phyloP scores from a whole-genome alignment of 2,888 invertebrate species.

The Ctena decussata region DNA sequence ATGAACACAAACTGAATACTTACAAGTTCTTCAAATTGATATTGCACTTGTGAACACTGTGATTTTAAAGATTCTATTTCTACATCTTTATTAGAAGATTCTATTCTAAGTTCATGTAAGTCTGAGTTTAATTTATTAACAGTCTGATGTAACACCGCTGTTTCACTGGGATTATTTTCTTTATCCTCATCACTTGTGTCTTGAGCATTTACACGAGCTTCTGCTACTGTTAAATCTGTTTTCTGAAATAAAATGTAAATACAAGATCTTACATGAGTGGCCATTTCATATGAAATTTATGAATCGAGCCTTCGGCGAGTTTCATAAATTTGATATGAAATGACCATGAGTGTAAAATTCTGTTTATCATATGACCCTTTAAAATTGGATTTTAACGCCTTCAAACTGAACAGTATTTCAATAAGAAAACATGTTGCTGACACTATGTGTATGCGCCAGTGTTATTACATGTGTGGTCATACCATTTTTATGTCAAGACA shows the following conservation, averaged over 20 bases:
- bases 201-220: constrained; percentile 70
- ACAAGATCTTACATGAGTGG: no score
- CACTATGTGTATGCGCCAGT: no score
- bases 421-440: no score
- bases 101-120: constrained; percentile 70
- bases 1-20: constrained; percentile 56
- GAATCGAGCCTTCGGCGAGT: no score
- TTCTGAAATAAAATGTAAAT: constrained; percentile 71
- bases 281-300: no score
- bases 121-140: constrained; percentile 77
- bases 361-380: no score
- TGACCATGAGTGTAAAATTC: no score
- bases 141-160: constrained; percentile 77
- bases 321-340: no score
- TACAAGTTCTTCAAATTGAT: constrained; percentile 73
- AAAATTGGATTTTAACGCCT: no score
- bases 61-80: constrained; percentile 72
- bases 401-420: no score
- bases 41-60: constrained; percentile 71
- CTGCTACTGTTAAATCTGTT: constrained; percentile 75
- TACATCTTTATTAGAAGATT: constrained; percentile 72
- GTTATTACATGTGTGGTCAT: no score
- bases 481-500: no score
- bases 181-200: constrained; percentile 74
- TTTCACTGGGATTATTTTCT: constrained; percentile 79